Conservation (phyloP, 2,888 invertebrate genomes). For the Meganola albula region DNA sequence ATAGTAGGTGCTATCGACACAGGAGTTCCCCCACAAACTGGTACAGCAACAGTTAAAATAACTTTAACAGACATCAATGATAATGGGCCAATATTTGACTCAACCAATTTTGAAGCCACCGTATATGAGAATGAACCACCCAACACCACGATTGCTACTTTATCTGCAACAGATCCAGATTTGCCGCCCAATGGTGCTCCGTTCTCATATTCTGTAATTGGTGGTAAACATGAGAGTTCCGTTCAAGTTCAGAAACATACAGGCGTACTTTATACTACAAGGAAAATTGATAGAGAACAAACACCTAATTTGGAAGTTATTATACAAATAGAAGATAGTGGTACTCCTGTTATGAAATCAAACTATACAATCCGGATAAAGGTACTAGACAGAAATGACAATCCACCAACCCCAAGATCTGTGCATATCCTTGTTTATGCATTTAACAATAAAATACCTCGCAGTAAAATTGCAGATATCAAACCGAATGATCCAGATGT, state of each 20-base stretch:
- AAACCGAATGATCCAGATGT: conserved; percentile 94
- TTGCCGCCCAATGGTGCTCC: conserved; percentile 94
- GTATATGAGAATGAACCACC: conserved; percentile 92
- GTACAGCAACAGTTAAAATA: conserved; percentile 90
- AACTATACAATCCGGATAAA: conserved; percentile 86
- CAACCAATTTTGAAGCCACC: conserved; percentile 83
- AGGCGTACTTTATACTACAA: conserved; percentile 87
- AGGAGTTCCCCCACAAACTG: conserved; percentile 93
- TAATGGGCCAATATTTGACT: conserved; percentile 91
- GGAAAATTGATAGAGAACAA: conserved; percentile 88
- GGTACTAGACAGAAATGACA: conserved; percentile 93
- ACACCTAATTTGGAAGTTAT: conserved; percentile 85
- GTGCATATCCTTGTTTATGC: conserved; percentile 88
- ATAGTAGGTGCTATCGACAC: conserved; percentile 93
- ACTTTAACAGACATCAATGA: conserved; percentile 93
- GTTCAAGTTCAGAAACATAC: conserved; percentile 88
- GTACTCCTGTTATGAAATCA: conserved; percentile 88
- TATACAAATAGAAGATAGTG: conserved; percentile 93
- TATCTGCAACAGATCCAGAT: conserved; percentile 94
- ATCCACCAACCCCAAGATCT: conserved; percentile 89
- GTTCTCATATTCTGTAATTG: conserved; percentile 87
- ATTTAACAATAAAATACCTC: conserved; percentile 85
- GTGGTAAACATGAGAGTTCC: conserved; percentile 86
- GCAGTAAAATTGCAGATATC: conserved; percentile 92
- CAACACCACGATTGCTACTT: conserved; percentile 87